Percentiles rank a stretch among this genome's conserved stretches.
phyloP scores from a whole-genome alignment of 2,797 vertebrate species.

The Arctocebus calabarensis region DNA sequence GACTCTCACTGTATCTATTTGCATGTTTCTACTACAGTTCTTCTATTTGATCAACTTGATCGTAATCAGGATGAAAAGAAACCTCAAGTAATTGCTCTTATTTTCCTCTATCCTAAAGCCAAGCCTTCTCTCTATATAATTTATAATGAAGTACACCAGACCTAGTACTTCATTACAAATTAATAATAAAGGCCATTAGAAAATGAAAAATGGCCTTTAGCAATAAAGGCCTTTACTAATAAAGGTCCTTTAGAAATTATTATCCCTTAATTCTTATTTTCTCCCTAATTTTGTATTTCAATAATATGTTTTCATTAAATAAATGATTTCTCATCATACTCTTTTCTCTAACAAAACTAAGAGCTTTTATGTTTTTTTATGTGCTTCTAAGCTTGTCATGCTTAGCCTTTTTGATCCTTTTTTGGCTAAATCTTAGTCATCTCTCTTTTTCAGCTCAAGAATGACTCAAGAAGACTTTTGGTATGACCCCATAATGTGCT shows the following conservation, averaged over 20 bases:
- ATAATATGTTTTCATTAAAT: background rate
- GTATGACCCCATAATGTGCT: background rate
- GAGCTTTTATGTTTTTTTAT: background rate
- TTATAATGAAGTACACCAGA: background rate
- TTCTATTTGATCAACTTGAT: background rate
- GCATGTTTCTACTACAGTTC: background rate
- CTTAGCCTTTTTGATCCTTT: background rate
- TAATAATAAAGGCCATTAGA: background rate
- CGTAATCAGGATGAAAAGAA: background rate
- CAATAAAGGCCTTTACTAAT: background rate
- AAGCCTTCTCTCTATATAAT: background rate
- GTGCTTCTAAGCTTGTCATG: background rate
- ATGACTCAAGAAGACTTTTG: background rate
- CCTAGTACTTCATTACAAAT: no score
- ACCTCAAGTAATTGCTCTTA: background rate
- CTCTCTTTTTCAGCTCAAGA: background rate
- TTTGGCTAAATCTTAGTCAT: background rate
- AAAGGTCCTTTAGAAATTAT: background rate
- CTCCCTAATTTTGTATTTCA: background rate
- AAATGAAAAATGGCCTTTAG: background rate
- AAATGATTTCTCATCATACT: background rate
- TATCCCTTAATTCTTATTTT: background rate
- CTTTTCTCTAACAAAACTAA: background rate
- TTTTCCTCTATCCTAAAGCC: background rate
- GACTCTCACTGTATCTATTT: background rate